A percentile compares a stretch with the other conserved stretches of the same genome.
Conservation (phyloP, 2,797 vertebrate genomes). For the Betta splendens region DNA sequence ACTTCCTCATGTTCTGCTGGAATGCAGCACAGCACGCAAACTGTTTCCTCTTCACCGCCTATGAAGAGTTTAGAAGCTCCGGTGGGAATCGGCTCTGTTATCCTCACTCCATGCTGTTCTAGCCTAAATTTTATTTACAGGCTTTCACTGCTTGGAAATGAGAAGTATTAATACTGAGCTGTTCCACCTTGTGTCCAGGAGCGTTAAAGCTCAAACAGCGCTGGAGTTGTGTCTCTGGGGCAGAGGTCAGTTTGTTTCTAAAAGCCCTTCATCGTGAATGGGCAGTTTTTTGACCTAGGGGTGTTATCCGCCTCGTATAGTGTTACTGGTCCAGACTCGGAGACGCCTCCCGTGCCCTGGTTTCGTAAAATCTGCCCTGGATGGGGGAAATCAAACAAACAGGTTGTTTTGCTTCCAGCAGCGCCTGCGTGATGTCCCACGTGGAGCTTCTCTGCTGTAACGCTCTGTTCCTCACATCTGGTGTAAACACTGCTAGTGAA, state of each 20-base stretch:
- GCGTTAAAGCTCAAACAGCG: conserved; percentile 4
- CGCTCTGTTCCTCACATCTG: conserved; percentile 54
- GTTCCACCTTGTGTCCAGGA: conserved; percentile 24
- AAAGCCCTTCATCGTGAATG: conserved; percentile 25
- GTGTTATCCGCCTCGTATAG: conserved; percentile 33
- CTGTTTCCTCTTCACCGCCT: no score
- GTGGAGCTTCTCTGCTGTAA: conserved; percentile 23
- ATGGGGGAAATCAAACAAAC: conserved; percentile 47
- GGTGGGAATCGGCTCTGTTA: background rate
- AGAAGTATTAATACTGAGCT: conserved; percentile 1
- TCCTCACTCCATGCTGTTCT: background rate
- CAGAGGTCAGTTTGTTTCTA: conserved; percentile 40
- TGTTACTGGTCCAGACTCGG: conserved; percentile 66
- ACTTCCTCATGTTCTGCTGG: conserved; percentile 6
- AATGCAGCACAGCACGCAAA: conserved; percentile 5
- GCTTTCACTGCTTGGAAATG: background rate
- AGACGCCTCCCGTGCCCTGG: conserved; percentile 51
- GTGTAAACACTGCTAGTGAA: conserved; percentile 26
- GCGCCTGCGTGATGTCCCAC: conserved; percentile 13
- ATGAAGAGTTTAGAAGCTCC: background rate
- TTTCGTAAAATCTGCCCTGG: conserved; percentile 32
- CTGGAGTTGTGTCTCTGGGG: conserved; percentile 12
- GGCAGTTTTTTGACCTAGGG: conserved; percentile 43
- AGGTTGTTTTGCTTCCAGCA: conserved; percentile 45
- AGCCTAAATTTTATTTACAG: background rate